Percentiles rank a stretch among this genome's conserved stretches.
Conservation (phyloP, 2,888 invertebrate genomes). For the Scaptodrosophila latifasciaeformis region DNA sequence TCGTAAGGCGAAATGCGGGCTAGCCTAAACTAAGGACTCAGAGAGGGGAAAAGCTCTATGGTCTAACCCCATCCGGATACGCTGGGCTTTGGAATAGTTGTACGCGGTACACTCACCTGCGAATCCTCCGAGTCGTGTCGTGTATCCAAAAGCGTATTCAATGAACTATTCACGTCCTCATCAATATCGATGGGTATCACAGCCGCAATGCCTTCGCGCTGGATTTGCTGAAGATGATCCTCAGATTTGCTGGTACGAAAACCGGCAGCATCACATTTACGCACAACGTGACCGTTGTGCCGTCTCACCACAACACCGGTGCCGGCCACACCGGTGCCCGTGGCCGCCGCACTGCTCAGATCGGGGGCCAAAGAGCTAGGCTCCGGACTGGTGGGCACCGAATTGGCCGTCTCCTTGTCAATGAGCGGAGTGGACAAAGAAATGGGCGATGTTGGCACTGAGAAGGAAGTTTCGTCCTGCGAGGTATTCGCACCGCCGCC, state of each 20-base stretch:
- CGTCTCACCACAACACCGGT: slow-evolving; percentile 68
- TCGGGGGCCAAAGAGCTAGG: slow-evolving; percentile 63
- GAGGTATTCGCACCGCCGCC: slow-evolving; percentile 59
- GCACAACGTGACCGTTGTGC: slow-evolving; percentile 76
- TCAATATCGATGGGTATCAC: slow-evolving; percentile 92
- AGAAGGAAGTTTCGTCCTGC: slow-evolving; percentile 74
- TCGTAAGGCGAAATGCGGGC: no score
- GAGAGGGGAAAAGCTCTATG: no score
- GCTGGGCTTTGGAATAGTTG: no score
- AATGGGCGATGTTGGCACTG: slow-evolving; percentile 76
- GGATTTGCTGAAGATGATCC: slow-evolving; percentile 87
- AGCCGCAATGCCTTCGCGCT: slow-evolving; percentile 81
- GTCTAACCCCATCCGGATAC: not conserved
- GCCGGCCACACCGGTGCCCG: slow-evolving; percentile 46
- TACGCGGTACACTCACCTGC: no score
- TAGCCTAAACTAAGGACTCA: no score
- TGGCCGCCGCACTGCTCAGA: slow-evolving; percentile 78
- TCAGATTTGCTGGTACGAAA: slow-evolving; percentile 94
- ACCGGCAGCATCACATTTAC: slow-evolving; percentile 79
- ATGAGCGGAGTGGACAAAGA: slow-evolving; percentile 75
- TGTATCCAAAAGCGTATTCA: slow-evolving; percentile 92
- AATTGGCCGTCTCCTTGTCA: slow-evolving; percentile 76
- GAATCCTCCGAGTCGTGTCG: slow-evolving; percentile 78
- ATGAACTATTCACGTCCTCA: slow-evolving; percentile 93
- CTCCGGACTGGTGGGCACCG: slow-evolving; percentile 84